phyloP scores from a whole-genome alignment of 1,140 invertebrate species.

The Sitophilus oryzae region DNA sequence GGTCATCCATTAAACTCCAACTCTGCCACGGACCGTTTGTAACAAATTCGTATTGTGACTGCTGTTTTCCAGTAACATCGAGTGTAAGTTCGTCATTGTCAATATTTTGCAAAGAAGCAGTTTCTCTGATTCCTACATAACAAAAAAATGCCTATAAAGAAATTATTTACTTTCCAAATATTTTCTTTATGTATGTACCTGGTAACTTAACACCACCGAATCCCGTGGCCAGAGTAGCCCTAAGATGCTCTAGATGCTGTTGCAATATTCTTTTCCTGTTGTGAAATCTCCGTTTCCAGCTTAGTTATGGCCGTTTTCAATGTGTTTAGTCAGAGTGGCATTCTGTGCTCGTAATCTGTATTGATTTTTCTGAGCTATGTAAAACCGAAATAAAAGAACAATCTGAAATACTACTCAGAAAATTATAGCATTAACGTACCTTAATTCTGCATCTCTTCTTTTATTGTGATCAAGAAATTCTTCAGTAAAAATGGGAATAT shows the following conservation, averaged over 20 bases:
- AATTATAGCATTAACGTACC: too few species aligned
- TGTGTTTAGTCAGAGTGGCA: slow-evolving; percentile 87
- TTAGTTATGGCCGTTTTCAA: too few species aligned
- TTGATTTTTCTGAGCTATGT: too few species aligned
- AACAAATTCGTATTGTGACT: slow-evolving; percentile 38
- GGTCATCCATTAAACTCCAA: slow-evolving; percentile 45
- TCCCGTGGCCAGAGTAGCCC: slow-evolving; percentile 59
- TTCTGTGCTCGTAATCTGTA: slow-evolving; percentile 93
- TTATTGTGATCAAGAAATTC: too few species aligned
- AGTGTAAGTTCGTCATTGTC: slow-evolving; percentile 75
- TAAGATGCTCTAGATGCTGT: too few species aligned
- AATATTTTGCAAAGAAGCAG: too few species aligned
- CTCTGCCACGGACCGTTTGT: slow-evolving; percentile 38
- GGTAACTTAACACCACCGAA: slow-evolving; percentile 64
- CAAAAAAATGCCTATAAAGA: slow-evolving; percentile 15
- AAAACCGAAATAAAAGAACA: not conserved
- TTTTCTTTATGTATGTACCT: slow-evolving; percentile 46
- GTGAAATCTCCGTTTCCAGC: too few species aligned
- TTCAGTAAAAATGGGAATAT: too few species aligned
- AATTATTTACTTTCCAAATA: not conserved
- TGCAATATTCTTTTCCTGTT: slow-evolving; percentile 74
- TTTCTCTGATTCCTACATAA: too few species aligned
- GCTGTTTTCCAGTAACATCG: slow-evolving; percentile 46
- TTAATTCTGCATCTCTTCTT: too few species aligned
- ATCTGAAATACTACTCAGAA: not conserved